These are phyloP conservation scores for Brenthis daphne DNA, from an alignment of 2,888 invertebrate species.

Conservation along the genomic window DNA sequence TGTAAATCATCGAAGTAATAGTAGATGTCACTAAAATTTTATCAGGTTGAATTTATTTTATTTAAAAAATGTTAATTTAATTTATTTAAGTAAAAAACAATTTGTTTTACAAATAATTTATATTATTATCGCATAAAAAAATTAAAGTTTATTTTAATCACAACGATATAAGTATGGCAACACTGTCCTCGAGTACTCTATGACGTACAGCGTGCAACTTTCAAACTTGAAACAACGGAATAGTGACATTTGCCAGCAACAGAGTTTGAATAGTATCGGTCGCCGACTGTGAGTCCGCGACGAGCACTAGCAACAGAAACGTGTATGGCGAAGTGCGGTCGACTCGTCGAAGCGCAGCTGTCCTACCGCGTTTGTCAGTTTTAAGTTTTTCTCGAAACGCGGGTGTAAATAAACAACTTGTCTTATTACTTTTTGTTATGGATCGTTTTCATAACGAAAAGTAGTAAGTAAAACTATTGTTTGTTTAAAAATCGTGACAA, in stretches of 20 bases:
- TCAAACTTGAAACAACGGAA: conserved; percentile 71
- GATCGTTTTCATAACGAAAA: conserved; percentile 52
- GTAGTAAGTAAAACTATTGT: conserved; percentile 74
- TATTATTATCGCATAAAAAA: too few species aligned
- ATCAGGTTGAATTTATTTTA: too few species aligned
- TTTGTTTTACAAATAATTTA: too few species aligned
- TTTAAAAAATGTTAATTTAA: too few species aligned
- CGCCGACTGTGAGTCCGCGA: conserved; percentile 48
- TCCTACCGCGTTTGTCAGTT: conserved; percentile 75
- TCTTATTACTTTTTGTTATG: conserved; percentile 65
- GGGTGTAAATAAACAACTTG: conserved; percentile 78
- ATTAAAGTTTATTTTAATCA: neutral
- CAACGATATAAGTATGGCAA: conserved; percentile 1
- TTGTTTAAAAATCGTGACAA: conserved; percentile 72
- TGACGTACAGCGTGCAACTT: conserved; percentile 62
- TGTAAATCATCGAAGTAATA: too few species aligned
- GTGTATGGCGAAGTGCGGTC: conserved; percentile 82
- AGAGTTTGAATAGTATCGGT: conserved; percentile 70
- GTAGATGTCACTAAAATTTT: too few species aligned
- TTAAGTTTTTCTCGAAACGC: conserved; percentile 76
- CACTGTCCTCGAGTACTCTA: conserved; percentile 20
- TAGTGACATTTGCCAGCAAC: conserved; percentile 62
- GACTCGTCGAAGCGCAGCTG: conserved; percentile 81
- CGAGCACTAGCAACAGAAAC: conserved; percentile 70
- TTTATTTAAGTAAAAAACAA: too few species aligned